Evolutionary conservation across 2,797 vertebrate species (phyloP).

Genomic region (Parotocinclus haroldoi): DNA sequence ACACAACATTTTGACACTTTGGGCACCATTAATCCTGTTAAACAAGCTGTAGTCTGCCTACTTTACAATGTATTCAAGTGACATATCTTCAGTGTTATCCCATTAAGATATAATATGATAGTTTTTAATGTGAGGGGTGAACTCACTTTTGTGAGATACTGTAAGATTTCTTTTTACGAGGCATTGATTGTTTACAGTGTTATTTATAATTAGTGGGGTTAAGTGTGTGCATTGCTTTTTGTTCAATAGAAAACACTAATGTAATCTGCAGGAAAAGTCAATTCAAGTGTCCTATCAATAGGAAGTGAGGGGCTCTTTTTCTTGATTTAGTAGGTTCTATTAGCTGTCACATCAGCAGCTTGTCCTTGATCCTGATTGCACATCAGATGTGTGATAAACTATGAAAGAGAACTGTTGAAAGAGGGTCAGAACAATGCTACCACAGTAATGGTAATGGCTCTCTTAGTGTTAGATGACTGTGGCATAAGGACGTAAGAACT

Average conservation of each 20-base stretch:
- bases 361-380: slow-evolving; percentile 66
- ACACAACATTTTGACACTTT: too few species aligned
- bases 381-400: slow-evolving; percentile 67
- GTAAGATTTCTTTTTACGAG: too few species aligned
- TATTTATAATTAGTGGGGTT: too few species aligned
- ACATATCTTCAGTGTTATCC: too few species aligned
- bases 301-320: slow-evolving; percentile 47
- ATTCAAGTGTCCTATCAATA: slow-evolving; percentile 37
- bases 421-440: slow-evolving; percentile 24
- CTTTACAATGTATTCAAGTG: too few species aligned
- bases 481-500: slow-evolving; percentile 32
- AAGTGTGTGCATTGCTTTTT: too few species aligned
- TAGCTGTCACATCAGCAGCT: slow-evolving; percentile 54
- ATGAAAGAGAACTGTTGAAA: slow-evolving; percentile 33
- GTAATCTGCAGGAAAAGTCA: slow-evolving; percentile 54
- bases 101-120: too few species aligned
- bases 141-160: too few species aligned
- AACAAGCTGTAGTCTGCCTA: too few species aligned
- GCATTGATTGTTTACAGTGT: too few species aligned
- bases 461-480: slow-evolving; percentile 36
- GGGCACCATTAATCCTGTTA: too few species aligned
- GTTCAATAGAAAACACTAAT: slow-evolving; percentile 49
- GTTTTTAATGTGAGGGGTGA: too few species aligned
- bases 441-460: slow-evolving; percentile 47
- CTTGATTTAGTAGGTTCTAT: slow-evolving; percentile 49